Evolutionary conservation across 2,888 invertebrate species (phyloP).

Genomic region (Leuctra nigra): DNA sequence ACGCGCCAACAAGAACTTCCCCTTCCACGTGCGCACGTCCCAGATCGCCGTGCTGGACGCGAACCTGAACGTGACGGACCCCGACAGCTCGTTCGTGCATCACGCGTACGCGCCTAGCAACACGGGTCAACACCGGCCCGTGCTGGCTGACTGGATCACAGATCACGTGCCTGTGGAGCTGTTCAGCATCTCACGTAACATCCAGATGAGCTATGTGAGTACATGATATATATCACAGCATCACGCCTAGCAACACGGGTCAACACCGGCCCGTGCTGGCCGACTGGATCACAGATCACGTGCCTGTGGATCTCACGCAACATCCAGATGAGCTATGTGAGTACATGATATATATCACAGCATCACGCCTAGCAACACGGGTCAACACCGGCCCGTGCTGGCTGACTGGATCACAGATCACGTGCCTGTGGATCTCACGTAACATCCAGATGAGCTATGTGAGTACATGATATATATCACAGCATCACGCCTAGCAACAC

Average conservation of each 20-base stretch:
- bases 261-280: neutral
- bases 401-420: conserved; percentile 25
- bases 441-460: conserved; percentile 26
- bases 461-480: conserved; percentile 44
- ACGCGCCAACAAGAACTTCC: conserved; percentile 81
- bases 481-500: conserved; percentile 49
- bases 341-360: conserved; percentile 47
- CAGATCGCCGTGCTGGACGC: conserved; percentile 68
- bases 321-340: conserved; percentile 25
- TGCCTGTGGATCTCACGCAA: conserved; percentile 34
- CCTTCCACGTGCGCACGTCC: conserved; percentile 82
- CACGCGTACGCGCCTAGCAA: conserved; percentile 53
- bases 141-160: conserved; percentile 22
- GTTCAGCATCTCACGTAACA: conserved; percentile 35
- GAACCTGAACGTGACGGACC: conserved; percentile 31
- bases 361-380: conserved; percentile 47
- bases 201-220: conserved; percentile 22
- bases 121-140: neutral
- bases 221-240: conserved; percentile 50
- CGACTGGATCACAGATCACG: conserved; percentile 27
- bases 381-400: neutral
- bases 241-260: conserved; percentile 44
- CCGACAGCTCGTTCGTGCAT: conserved; percentile 47
- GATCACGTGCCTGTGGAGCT: conserved; percentile 34
- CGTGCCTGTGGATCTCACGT: conserved; percentile 35